Base-by-base conservation (phyloP, 2,797 vertebrate species). In the Bucorvus abyssinicus region DNA sequence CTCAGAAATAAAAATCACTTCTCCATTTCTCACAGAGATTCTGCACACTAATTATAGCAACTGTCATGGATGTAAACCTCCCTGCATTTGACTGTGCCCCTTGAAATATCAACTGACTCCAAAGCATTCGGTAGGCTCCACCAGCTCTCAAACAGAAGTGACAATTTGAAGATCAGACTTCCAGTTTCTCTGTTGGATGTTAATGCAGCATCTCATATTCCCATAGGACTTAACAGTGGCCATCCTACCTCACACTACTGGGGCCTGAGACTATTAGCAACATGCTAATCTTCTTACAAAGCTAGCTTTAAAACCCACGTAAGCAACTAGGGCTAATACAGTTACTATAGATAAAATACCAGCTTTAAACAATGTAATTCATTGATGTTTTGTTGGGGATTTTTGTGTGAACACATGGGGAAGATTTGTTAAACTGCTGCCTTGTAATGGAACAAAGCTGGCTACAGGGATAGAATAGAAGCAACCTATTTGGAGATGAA, bases 251-350 rank as follows among this genome's bases (percentile, higher is more conserved):
- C 71, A 57, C 44, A 27, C 2, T 3, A 19, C 42, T 34, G 84
- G 23, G 63, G 86, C 78, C 95, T 90, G 63, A 91, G 74, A 52
- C 88, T 83, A 49, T 92, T 69, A 95, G 91, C 4, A 65, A 86
- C 90, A 59, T 1, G 4, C 9, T 96, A 96, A 97, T 93, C 96
- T 89, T 26, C 96, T 96, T 93, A 85, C 78, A 91, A 91, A 95
- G 79, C 92, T 87, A 89, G 84, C 90, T 89, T 95, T 96, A 92
- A 95, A 96, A 32, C 86, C 91, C 93, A 95, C 84, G 71, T 97
- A 94, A 94, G 94, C 95, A 95, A 56, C 13, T 14, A 44, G 73
- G 76, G 85, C 89, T 96, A 96, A 95, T 82, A 26, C 83, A 94
- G 85, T 70, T 90, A 83, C 91, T 87, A 91, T 64, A 95, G 90